Base-by-base conservation (phyloP, 2,113 vertebrate species). In the Speoplatyrhinus poulsoni region DNA sequence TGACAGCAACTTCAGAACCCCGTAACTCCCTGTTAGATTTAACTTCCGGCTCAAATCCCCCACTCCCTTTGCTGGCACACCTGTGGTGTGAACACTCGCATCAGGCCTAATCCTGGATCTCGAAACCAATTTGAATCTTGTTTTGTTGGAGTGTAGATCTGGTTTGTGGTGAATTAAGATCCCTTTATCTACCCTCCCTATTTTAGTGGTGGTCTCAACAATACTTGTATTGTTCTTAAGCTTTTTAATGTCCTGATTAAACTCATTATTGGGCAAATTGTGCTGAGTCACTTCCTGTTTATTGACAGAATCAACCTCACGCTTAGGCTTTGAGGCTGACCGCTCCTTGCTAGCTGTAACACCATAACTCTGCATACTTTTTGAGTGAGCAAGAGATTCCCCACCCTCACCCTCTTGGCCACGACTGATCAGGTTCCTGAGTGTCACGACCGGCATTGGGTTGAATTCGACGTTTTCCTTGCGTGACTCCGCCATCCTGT, bases 1-100 rank as follows among this genome's bases (percentile, higher is more conserved):
- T 0, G 90, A 92, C 69, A 91, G 86, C 61, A 92, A 81, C 75
- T 92, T 92, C 58, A 93, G 74, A 9, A 92, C 85, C 4, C 85
- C 91, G 1, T 86, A 89, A 68, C 85, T 90, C 41, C 89, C 89
- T 0, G 91, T 92, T 62, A 90, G 82, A 80, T 93, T 93, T 1
- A 91, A 66, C 79, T 91, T 93, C 55, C 82, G 73, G 26, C 73
- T 85, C 0, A 82, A 72, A 7, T 92, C 89, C 8, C 76, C 16
- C 60, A 80, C 65, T 10, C 75, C 81, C 65, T 88, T 92, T 10
- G 73, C 84, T 0, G 85, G 89, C 17, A 87, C 76, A 0, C 77
- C 90, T 3, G 90, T 90, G 9, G 88, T 69, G 26, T 77, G 82
- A 53, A 86, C 48, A 17, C 69, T 78, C 65, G 77, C 49, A 63